Conservation (phyloP, 1,140 invertebrate genomes). For the Coenobita brevimanus region DNA sequence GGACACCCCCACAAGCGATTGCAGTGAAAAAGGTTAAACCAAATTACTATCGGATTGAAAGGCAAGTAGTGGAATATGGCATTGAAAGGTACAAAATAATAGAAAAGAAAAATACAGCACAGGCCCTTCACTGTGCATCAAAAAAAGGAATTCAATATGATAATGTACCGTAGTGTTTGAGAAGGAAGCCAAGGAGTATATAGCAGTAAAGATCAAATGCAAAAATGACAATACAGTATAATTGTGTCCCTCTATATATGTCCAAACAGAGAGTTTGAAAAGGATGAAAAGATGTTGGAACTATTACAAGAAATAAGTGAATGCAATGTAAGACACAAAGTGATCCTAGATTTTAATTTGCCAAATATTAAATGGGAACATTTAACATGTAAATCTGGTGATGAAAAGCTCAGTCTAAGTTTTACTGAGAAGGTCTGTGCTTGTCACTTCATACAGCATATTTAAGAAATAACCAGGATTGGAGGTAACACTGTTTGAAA, state of each 20-base stretch:
- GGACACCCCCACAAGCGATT: neutral
- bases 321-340: slow-evolving; percentile 6
- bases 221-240: neutral
- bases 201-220: slow-evolving; percentile 3
- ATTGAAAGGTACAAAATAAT: slow-evolving; percentile 12
- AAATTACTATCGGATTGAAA: neutral
- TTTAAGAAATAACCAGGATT: too few species aligned
- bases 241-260: neutral
- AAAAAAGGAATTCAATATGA: slow-evolving; percentile 26
- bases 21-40: slow-evolving; percentile 21
- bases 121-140: neutral
- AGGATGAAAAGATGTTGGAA: neutral
- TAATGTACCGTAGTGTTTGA: neutral
- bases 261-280: neutral
- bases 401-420: slow-evolving; percentile 1
- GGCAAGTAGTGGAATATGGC: neutral
- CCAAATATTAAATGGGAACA: slow-evolving; percentile 16
- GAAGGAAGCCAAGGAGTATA: neutral
- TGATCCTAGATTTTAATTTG: neutral
- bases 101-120: neutral
- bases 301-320: slow-evolving; percentile 4
- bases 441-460: too few species aligned
- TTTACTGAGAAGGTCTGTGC: slow-evolving; percentile 6
- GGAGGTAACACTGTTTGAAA: too few species aligned
- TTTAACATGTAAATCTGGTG: slow-evolving; percentile 1